These are phyloP conservation scores for Stenchaetothrips biformis DNA, from an alignment of 2,888 invertebrate genomes.

Conservation along the genomic window DNA sequence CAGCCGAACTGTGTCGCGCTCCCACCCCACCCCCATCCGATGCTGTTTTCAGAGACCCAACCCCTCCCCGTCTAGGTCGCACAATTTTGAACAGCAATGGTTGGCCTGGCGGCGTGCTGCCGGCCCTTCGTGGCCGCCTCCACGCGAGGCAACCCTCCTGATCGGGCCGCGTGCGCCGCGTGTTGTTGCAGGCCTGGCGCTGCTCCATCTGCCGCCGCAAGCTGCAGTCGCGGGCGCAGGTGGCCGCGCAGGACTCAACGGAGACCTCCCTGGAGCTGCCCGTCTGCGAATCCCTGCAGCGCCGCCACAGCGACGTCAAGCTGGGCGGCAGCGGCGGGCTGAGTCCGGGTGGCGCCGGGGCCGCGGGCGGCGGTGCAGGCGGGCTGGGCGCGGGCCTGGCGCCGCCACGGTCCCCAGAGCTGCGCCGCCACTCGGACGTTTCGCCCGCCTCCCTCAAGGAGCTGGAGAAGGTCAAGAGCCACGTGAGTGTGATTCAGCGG, in stretches of 20 bases:
- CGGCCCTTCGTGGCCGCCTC: too few relatives aligned
- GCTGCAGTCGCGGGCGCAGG: slow-evolving; percentile 68
- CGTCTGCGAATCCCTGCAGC: slow-evolving; percentile 68
- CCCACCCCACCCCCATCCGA: neutral
- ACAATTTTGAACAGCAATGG: too few relatives aligned
- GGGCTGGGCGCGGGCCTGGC: slow-evolving; percentile 59
- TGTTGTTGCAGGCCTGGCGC: slow-evolving; percentile 68
- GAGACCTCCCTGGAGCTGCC: slow-evolving; percentile 78
- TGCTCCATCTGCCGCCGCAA: slow-evolving; percentile 81
- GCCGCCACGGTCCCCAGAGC: slow-evolving; percentile 78
- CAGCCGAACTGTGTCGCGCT: neutral
- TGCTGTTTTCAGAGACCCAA: neutral
- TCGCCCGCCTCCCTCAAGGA: slow-evolving; percentile 83
- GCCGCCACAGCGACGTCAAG: slow-evolving; percentile 75
- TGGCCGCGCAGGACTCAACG: slow-evolving; percentile 75
- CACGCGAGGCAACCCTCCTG: too few relatives aligned
- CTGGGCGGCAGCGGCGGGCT: slow-evolving; percentile 52
- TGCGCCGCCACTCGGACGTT: slow-evolving; percentile 78
- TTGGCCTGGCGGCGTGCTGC: too few relatives aligned
- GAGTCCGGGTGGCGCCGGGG: slow-evolving; percentile 44
- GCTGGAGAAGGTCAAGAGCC: slow-evolving; percentile 71
- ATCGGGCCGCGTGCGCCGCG: neutral
- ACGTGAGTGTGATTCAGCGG: neutral
- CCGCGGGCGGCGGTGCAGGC: slow-evolving; percentile 50
- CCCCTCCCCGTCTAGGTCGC: neutral